Percentiles rank a stretch among this genome's conserved stretches.
phyloP scores from a whole-genome alignment of 2,113 vertebrate species.

The Paramormyrops kingsleyae region DNA sequence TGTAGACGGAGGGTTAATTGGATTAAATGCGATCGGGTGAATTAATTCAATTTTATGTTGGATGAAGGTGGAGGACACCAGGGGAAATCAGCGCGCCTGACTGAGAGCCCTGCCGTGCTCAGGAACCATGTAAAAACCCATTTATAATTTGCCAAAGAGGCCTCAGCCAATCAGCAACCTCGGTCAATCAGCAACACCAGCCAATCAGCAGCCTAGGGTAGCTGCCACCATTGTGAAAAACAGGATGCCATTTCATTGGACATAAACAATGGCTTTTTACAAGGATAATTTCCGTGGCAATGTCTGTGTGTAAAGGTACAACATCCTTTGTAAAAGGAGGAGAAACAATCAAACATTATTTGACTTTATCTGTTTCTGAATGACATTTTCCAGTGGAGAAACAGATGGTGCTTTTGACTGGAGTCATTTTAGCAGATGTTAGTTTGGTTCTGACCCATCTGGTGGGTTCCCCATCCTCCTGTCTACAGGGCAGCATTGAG shows the following conservation, averaged over 20 bases:
- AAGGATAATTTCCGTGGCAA: neutral
- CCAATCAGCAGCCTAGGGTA: neutral
- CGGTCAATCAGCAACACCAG: neutral
- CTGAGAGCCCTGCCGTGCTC: slow-evolving; percentile 19
- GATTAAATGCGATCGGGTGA: slow-evolving; percentile 36
- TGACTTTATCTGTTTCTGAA: slow-evolving; percentile 59
- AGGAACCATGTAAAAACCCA: slow-evolving; percentile 34
- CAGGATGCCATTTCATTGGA: neutral
- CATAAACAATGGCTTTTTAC: neutral
- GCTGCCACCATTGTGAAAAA: neutral
- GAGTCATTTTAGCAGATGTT: slow-evolving; percentile 48
- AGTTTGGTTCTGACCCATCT: slow-evolving; percentile 15
- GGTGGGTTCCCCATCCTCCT: slow-evolving; percentile 41
- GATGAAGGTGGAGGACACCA: slow-evolving; percentile 38
- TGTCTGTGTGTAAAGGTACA: neutral
- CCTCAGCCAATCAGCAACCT: neutral
- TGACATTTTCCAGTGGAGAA: slow-evolving; percentile 53
- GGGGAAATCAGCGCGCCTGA: slow-evolving; percentile 35
- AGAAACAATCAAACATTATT: slow-evolving; percentile 59
- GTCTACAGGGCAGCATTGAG: neutral
- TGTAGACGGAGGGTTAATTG: slow-evolving; percentile 30
- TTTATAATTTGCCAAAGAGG: slow-evolving; percentile 26
- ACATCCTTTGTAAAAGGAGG: slow-evolving; percentile 23
- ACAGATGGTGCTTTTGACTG: slow-evolving; percentile 59
- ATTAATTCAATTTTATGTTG: slow-evolving; percentile 39